Percentiles rank a stretch among this genome's conserved stretches.
Evolutionary conservation across 2,888 invertebrate genomes (phyloP).

Genomic region (Scaptomyza tumidula): DNA sequence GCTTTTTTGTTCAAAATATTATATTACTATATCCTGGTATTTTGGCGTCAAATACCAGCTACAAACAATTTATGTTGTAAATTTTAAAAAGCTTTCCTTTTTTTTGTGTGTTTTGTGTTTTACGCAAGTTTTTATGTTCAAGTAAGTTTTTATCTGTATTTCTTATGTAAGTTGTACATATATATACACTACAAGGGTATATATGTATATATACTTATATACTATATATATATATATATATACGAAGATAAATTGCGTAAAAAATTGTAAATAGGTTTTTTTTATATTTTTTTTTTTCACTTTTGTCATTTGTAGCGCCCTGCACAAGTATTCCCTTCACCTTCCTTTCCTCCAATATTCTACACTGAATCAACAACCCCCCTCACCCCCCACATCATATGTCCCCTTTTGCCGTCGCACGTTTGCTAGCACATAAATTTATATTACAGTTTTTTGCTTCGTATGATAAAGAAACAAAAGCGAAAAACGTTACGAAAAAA

Average conservation of each 20-base stretch:
- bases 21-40: no score
- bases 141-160: no score
- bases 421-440: slow-evolving; percentile 67
- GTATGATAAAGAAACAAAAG: slow-evolving; percentile 60
- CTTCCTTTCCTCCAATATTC: background rate
- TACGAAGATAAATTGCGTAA: slow-evolving; percentile 45
- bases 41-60: no score
- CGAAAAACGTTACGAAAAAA: slow-evolving; percentile 58
- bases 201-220: background rate
- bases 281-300: slow-evolving; percentile 43
- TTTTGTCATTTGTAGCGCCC: slow-evolving; percentile 46
- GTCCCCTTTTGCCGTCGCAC: slow-evolving; percentile 41
- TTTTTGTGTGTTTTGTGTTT: no score
- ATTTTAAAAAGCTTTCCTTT: no score
- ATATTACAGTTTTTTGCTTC: slow-evolving; percentile 73
- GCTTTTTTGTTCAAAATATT: no score
- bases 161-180: no score
- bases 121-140: no score
- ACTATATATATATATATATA: background rate
- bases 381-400: background rate
- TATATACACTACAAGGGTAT: no score
- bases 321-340: slow-evolving; percentile 31
- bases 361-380: background rate
- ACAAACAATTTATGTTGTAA: no score
- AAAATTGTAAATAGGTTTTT: slow-evolving; percentile 40